phyloP scores from a whole-genome alignment of 2,888 invertebrate genomes.

The Junonia oenone region DNA sequence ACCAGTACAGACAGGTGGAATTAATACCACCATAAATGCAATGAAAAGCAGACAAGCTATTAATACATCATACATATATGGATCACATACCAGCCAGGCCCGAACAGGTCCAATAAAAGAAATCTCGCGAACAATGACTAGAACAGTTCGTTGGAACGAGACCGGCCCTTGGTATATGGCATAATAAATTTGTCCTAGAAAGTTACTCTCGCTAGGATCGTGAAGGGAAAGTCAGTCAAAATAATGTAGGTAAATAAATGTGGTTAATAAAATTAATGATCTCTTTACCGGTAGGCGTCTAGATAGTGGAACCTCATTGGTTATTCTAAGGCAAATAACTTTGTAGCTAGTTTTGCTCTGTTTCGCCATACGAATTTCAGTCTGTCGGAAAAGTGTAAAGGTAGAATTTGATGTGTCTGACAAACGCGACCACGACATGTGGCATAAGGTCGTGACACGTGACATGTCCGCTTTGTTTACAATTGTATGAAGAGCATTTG shows the following conservation, averaged over 20 bases:
- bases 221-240: slow-evolving; percentile 10
- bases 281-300: not conserved
- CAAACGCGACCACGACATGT: too few species aligned
- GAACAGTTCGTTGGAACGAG: slow-evolving; percentile 5
- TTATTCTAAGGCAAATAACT: too few species aligned
- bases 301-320: too few species aligned
- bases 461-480: too few species aligned
- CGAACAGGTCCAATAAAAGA: slow-evolving; percentile 9
- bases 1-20: not conserved
- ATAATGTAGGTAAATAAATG: not conserved
- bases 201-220: slow-evolving; percentile 10
- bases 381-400: too few species aligned
- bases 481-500: too few species aligned
- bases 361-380: too few species aligned
- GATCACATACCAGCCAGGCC: not conserved
- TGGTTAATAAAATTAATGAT: slow-evolving; percentile 1
- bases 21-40: not conserved
- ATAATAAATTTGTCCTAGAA: slow-evolving; percentile 21
- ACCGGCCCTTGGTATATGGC: slow-evolving; percentile 11
- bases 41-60: not conserved
- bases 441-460: too few species aligned
- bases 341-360: too few species aligned
- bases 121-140: slow-evolving; percentile 14
- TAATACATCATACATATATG: not conserved
- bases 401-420: too few species aligned